Evolutionary conservation across 2,888 invertebrate species (phyloP), one percentile per base, ranked within the genome.

Genomic region (Listrodromus nycthemerus): DNA sequence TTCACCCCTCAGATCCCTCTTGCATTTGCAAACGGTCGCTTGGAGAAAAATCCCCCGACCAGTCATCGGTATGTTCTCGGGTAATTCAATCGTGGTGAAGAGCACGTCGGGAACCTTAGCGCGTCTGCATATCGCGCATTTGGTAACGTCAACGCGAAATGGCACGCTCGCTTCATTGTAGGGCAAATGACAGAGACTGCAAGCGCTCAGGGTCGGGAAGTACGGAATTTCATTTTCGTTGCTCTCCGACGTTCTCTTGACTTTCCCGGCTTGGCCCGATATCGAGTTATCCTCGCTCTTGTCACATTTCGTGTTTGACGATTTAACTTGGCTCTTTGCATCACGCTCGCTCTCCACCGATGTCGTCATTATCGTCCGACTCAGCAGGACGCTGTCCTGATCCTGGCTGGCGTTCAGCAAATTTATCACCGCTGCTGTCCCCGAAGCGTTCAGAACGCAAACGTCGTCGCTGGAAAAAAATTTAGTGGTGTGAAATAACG

Each of bases 31-130:
- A 0, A 97, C 97, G 87, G 97, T 96, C 73, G 96, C 95, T 91
- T 97, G 96, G 85, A 97, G 94, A 85, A 97, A 95, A 85, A 95
- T 96, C 6, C 95, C 95, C 87, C 95, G 95, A 1, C 97, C 97
- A 66, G 96, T 95, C 0, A 96, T 96, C 0, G 96, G 95, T 55
- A 98, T 94, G 30, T 95, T 95, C 84, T 95, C 96, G 0, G 98
- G 98, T 66, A 97, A 96, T 88, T 98, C 97, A 79, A 98, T 96
- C 0, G 99, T 98, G 4, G 98, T 96, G 88, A 99, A 95, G 61
- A 99, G 93, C 0, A 99, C 97, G 89, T 99, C 98, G 0, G 99
- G 98, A 0, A 99, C 99, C 86, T 97, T 97, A 0, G 96, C 97
- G 82, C 96, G 96, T 87, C 97, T 97, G 92, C 74, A 94, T 27